These are phyloP conservation scores for Panurus biarmicus DNA, from an alignment of 2,113 vertebrate genomes.

Conservation along the genomic window DNA sequence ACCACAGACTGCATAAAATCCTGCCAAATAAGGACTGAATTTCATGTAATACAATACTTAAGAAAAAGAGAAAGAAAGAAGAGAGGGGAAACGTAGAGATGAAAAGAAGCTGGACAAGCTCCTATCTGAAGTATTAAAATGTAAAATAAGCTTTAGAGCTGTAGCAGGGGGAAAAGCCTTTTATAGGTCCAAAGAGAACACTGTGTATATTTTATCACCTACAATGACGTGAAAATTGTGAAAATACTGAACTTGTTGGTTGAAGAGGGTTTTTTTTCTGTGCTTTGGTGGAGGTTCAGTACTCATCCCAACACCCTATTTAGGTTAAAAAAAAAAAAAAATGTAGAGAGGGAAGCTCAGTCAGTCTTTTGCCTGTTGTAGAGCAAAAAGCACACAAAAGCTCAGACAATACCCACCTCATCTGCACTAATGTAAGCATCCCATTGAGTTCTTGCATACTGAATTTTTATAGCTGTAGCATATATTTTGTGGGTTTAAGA, in stretches of 20 bases:
- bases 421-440: background rate
- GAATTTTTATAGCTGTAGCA: background rate
- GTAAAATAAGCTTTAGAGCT: slow-evolving; percentile 35
- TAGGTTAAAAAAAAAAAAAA: background rate
- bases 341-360: background rate
- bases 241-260: slow-evolving; percentile 39
- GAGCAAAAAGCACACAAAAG: background rate
- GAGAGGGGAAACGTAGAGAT: background rate
- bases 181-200: background rate
- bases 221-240: background rate
- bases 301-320: background rate
- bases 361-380: background rate
- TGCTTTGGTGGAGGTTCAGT: background rate
- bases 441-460: background rate
- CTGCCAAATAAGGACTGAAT: slow-evolving; percentile 56
- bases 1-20: slow-evolving; percentile 57
- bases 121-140: slow-evolving; percentile 46
- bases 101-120: slow-evolving; percentile 51
- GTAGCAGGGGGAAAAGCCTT: slow-evolving; percentile 11
- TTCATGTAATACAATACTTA: slow-evolving; percentile 53
- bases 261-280: background rate
- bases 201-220: slow-evolving; percentile 28
- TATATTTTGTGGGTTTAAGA: background rate
- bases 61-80: background rate
- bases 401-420: background rate